These are phyloP conservation scores for Butorides virescens DNA, from an alignment of 2,113 vertebrate species.

Conservation along the genomic window DNA sequence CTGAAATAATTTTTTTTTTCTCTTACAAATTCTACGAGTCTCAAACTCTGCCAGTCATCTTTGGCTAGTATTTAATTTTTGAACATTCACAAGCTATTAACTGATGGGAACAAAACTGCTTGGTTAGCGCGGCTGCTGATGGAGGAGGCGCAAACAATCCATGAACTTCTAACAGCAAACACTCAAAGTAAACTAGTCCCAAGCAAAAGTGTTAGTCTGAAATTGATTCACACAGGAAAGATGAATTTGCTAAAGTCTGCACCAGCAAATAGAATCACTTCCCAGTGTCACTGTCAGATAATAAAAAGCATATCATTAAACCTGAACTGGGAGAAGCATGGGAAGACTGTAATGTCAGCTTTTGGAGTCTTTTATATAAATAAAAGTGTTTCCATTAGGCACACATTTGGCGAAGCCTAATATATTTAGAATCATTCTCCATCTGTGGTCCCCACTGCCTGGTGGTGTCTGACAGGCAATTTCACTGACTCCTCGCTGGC, in stretches of 20 bases:
- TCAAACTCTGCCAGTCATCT: neutral
- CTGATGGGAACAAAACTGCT: neutral
- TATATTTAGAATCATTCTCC: neutral
- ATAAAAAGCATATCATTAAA: neutral
- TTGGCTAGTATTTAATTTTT: neutral
- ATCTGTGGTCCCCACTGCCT: neutral
- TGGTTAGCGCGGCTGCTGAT: neutral
- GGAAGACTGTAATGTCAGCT: neutral
- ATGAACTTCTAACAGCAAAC: neutral
- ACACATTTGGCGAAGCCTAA: neutral
- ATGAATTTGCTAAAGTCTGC: neutral
- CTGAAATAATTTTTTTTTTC: neutral
- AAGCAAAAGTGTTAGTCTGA: neutral
- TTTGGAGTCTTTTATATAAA: neutral
- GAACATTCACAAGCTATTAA: neutral
- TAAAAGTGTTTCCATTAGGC: neutral
- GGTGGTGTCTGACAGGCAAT: neutral
- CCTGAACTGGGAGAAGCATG: neutral
- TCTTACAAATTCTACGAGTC: neutral
- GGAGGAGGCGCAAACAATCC: neutral
- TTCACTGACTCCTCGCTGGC: neutral
- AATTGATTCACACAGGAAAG: neutral
- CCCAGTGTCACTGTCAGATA: neutral
- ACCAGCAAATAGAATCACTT: neutral
- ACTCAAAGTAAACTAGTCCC: neutral